phyloP scores from a whole-genome alignment of 1,140 invertebrate species.

The Drosophila parabipectinata region DNA sequence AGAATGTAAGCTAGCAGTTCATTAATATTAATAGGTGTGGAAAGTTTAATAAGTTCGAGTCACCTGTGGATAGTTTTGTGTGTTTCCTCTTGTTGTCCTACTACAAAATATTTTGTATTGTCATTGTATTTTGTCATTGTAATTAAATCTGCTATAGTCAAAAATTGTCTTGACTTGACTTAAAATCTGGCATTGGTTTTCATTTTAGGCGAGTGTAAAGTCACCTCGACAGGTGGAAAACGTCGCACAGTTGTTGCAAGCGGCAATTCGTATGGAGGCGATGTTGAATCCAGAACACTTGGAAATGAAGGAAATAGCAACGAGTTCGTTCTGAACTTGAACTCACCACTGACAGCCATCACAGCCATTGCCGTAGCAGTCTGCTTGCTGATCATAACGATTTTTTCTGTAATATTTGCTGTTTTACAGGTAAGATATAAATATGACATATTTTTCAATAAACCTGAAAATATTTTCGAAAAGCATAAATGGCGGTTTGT shows the following conservation, averaged over 20 bases:
- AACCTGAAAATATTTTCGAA: too few species aligned
- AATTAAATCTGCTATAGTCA: too few species aligned
- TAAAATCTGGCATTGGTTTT: neutral
- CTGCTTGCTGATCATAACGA: constrained; percentile 87
- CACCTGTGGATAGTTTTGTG: too few species aligned
- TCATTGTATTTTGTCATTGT: too few species aligned
- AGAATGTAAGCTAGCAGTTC: neutral
- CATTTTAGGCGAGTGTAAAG: constrained; percentile 87
- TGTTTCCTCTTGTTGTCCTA: too few species aligned
- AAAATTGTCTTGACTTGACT: too few species aligned
- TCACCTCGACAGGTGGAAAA: constrained; percentile 90
- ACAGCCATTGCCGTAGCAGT: constrained; percentile 88
- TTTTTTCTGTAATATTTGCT: constrained; percentile 88
- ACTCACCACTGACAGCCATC: constrained; percentile 85
- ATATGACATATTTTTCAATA: too few species aligned
- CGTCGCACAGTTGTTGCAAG: constrained; percentile 87
- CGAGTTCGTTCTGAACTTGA: constrained; percentile 73
- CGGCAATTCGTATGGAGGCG: constrained; percentile 59
- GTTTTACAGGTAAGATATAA: constrained; percentile 86
- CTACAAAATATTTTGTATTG: too few species aligned
- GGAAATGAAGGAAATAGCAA: constrained; percentile 80
- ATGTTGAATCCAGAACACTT: constrained; percentile 57
- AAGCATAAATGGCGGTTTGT: too few species aligned
- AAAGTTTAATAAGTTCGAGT: too few species aligned
- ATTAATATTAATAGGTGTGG: too few species aligned